Conservation (phyloP, 2,888 invertebrate species). For the Cheilosia urbana region DNA sequence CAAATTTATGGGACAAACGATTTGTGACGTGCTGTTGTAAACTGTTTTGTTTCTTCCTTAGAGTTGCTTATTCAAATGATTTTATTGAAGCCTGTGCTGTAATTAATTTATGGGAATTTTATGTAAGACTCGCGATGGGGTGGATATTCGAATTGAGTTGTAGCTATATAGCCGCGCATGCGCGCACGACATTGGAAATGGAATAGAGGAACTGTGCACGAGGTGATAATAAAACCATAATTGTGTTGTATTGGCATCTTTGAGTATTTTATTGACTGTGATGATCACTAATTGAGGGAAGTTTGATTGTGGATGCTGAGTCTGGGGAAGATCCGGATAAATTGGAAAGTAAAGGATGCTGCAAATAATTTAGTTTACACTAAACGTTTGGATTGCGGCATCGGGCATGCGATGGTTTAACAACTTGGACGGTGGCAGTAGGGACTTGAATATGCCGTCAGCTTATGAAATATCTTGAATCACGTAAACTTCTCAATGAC, state of each 20-base stretch:
- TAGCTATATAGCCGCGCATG: slow-evolving; percentile 2
- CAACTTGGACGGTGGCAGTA: too few species aligned
- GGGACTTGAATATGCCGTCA: too few species aligned
- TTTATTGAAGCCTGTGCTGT: slow-evolving; percentile 67
- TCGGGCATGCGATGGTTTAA: too few species aligned
- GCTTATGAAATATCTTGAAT: too few species aligned
- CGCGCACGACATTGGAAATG: neutral
- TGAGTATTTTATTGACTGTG: slow-evolving; percentile 48
- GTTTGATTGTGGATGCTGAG: neutral
- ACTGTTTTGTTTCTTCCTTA: slow-evolving; percentile 66
- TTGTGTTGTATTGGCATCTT: slow-evolving; percentile 48
- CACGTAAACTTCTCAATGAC: too few species aligned
- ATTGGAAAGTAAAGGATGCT: too few species aligned
- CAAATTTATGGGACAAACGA: slow-evolving; percentile 75
- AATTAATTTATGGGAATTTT: slow-evolving; percentile 71
- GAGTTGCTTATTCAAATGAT: slow-evolving; percentile 70
- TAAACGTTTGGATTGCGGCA: too few species aligned
- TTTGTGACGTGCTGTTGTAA: slow-evolving; percentile 75
- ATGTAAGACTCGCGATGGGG: slow-evolving; percentile 57
- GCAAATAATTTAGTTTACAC: too few species aligned
- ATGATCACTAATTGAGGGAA: slow-evolving; percentile 66
- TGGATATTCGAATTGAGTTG: slow-evolving; percentile 26
- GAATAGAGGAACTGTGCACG: neutral
- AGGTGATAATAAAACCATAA: slow-evolving; percentile 68
- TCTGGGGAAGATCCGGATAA: too few species aligned